Conservation (phyloP, 2,888 invertebrate genomes). For the Pyrrhosoma nymphula region DNA sequence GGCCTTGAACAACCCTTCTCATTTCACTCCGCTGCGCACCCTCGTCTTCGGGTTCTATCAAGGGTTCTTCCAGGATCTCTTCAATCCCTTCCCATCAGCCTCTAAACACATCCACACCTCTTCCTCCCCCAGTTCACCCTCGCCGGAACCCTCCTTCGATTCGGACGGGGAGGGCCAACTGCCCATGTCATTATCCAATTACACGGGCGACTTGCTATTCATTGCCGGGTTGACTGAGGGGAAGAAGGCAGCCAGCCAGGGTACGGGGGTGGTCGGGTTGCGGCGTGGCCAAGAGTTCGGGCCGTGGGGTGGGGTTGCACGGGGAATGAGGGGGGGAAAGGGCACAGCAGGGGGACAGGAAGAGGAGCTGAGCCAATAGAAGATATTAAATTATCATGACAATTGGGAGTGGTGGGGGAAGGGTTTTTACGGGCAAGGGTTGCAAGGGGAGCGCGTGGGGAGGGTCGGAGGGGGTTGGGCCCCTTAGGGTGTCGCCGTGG, state of each 20-base stretch:
- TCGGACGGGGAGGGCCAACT: conserved; percentile 42
- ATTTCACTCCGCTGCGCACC: neutral
- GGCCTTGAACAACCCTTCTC: neutral
- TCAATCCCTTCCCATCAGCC: neutral
- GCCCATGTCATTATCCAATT: conserved; percentile 69
- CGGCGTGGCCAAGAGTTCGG: neutral
- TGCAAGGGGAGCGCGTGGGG: conserved; percentile 30
- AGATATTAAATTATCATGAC: conserved; percentile 78
- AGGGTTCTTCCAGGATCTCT: too few relatives aligned
- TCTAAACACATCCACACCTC: neutral
- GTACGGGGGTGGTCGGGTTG: neutral
- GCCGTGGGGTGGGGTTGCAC: neutral
- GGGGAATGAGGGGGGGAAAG: neutral
- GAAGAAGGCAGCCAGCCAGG: neutral
- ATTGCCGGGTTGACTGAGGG: conserved; percentile 61
- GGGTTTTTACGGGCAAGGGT: conserved; percentile 70
- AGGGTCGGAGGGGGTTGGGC: conserved; percentile 71
- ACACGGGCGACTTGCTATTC: conserved; percentile 68
- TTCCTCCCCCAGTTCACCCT: neutral
- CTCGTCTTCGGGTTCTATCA: too few relatives aligned
- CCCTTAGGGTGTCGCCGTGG: neutral
- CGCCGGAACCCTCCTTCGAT: neutral
- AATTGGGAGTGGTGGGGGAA: conserved; percentile 73
- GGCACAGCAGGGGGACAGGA: neutral
- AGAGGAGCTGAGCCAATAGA: conserved; percentile 71